Conservation (phyloP, 2,797 vertebrate genomes). For the Chelon auratus region DNA sequence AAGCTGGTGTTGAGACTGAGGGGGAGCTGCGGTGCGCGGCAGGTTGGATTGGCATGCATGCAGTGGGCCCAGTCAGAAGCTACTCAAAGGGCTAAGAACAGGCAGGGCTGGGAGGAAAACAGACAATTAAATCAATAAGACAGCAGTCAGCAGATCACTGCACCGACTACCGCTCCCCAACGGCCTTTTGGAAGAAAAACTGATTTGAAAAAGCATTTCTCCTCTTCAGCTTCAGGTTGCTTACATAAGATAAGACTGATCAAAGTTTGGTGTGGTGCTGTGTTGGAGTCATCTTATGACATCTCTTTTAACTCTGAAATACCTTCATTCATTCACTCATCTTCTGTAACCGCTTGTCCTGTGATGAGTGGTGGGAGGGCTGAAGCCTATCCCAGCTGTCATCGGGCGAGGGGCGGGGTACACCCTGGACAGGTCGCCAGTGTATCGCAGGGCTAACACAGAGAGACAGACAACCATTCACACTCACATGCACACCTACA, state of each 20-base stretch:
- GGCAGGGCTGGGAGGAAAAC: constrained; percentile 58
- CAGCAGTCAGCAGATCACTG: constrained; percentile 73
- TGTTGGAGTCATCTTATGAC: constrained; percentile 5
- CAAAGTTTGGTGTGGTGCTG: constrained; percentile 23
- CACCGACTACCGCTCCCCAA: constrained; percentile 28
- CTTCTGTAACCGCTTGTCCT: too few species aligned
- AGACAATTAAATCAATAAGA: constrained; percentile 81
- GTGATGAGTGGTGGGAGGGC: too few species aligned
- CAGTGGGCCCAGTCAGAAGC: constrained; percentile 54
- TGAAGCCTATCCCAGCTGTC: too few species aligned
- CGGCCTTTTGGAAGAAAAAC: constrained; percentile 35
- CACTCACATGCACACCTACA: too few species aligned
- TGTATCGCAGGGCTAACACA: too few species aligned
- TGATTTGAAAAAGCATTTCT: constrained; percentile 41
- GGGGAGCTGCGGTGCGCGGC: constrained; percentile 48
- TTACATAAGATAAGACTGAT: constrained; percentile 26
- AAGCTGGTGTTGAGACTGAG: constrained; percentile 59
- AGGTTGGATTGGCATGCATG: constrained; percentile 54
- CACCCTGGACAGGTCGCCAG: too few species aligned
- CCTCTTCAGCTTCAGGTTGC: constrained; percentile 35
- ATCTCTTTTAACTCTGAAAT: neutral
- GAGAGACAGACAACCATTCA: too few species aligned
- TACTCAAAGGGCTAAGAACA: constrained; percentile 60
- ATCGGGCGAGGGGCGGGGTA: too few species aligned
- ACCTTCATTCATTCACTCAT: neutral